Conservation (phyloP, 2,113 vertebrate genomes). For the Orthochromis indermauri region DNA sequence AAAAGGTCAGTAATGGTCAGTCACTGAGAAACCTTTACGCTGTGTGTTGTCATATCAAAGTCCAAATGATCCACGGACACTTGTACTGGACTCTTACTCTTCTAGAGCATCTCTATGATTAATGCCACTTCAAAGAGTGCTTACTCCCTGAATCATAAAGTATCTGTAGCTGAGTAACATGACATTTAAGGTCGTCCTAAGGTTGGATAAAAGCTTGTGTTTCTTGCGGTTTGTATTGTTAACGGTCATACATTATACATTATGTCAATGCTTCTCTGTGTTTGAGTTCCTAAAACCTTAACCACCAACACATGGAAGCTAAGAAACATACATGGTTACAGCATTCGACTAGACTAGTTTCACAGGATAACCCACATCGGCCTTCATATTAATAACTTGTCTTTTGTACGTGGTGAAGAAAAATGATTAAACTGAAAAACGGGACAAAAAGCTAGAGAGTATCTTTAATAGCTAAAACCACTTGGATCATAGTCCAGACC, state of each 20-base stretch:
- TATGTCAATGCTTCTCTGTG: background rate
- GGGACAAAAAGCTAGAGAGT: background rate
- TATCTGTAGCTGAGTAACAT: background rate
- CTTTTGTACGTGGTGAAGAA: background rate
- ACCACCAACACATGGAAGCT: background rate
- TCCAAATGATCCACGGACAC: background rate
- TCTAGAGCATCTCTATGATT: background rate
- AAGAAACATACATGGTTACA: background rate
- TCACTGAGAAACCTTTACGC: rapidly evolving
- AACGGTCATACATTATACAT: background rate
- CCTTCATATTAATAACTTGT: background rate
- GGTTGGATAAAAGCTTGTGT: background rate
- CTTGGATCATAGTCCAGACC: background rate
- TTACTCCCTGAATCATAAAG: background rate
- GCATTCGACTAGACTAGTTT: background rate
- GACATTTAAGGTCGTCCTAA: background rate
- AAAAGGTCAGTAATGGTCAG: background rate
- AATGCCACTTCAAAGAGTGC: background rate
- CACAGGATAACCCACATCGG: background rate
- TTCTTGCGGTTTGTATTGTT: background rate
- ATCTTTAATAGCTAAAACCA: background rate
- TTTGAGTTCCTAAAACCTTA: background rate
- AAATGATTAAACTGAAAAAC: background rate
- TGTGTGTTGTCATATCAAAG: background rate
- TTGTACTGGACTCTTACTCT: background rate